These are phyloP conservation scores for Dynastes maya DNA, from an alignment of 2,888 invertebrate species.

Conservation along the genomic window DNA sequence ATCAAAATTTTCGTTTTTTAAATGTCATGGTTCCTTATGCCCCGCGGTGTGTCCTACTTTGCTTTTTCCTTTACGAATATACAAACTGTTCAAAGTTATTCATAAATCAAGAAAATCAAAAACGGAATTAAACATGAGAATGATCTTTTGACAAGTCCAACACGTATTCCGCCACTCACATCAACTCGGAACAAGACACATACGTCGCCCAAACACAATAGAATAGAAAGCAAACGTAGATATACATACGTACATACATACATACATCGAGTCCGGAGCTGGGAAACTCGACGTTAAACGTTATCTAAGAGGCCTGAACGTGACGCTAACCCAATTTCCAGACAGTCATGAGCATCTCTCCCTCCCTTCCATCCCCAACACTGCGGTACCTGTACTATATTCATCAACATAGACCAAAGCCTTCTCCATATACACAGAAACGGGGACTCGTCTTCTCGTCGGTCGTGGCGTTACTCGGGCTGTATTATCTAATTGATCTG, in stretches of 20 bases:
- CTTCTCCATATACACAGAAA: background rate
- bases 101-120: too few relatives aligned
- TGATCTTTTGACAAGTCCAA: too few relatives aligned
- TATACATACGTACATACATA: background rate
- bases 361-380: background rate
- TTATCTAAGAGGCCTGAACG: constrained; percentile 16
- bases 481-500: constrained; percentile 58
- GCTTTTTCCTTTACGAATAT: too few relatives aligned
- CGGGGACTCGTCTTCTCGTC: background rate
- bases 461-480: constrained; percentile 34
- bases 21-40: too few relatives aligned
- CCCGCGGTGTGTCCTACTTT: too few relatives aligned
- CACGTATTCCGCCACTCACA: too few relatives aligned
- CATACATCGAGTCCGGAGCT: background rate
- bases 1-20: too few relatives aligned
- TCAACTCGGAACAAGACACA: too few relatives aligned
- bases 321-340: constrained; percentile 23
- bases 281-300: constrained; percentile 6
- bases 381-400: too few relatives aligned
- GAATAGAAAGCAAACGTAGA: background rate
- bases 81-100: too few relatives aligned
- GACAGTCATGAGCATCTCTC: background rate
- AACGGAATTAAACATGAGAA: too few relatives aligned
- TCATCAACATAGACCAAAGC: background rate
- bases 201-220: too few relatives aligned